Conservation (phyloP, 2,797 vertebrate species). For the Echeneis naucrates region DNA sequence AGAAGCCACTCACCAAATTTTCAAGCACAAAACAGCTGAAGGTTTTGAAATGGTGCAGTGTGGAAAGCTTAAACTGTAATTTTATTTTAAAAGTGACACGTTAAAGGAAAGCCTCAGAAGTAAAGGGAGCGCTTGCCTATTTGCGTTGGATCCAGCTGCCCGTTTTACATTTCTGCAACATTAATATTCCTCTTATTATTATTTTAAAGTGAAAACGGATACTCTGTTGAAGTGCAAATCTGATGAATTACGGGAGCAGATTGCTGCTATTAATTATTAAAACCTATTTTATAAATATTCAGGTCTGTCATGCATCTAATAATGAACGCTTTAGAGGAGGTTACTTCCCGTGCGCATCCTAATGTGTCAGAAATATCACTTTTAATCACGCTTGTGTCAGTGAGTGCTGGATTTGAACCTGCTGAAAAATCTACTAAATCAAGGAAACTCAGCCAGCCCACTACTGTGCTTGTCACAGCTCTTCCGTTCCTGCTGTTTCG, state of each 20-base stretch:
- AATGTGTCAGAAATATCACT: constrained; percentile 91
- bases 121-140: constrained; percentile 62
- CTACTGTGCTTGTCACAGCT: constrained; percentile 69
- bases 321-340: constrained; percentile 91
- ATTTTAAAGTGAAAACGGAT: constrained; percentile 92
- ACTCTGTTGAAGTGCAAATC: constrained; percentile 91
- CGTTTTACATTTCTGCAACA: constrained; percentile 85
- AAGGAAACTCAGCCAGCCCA: constrained; percentile 70
- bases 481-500: constrained; percentile 58
- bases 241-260: constrained; percentile 96
- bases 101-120: constrained; percentile 65
- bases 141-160: constrained; percentile 77
- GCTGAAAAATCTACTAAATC: constrained; percentile 66
- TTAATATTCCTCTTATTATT: constrained; percentile 90
- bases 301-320: constrained; percentile 95
- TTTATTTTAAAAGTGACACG: constrained; percentile 69
- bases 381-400: constrained; percentile 87
- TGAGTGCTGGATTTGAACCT: constrained; percentile 74
- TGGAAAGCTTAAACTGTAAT: constrained; percentile 67
- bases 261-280: constrained; percentile 99
- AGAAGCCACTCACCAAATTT: constrained; percentile 77
- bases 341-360: constrained; percentile 90
- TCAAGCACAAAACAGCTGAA: constrained; percentile 66
- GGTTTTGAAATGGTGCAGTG: constrained; percentile 51
- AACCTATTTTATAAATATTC: constrained; percentile 99